Base-by-base conservation (phyloP, 1,140 invertebrate species). In the Bombus fervidus region DNA sequence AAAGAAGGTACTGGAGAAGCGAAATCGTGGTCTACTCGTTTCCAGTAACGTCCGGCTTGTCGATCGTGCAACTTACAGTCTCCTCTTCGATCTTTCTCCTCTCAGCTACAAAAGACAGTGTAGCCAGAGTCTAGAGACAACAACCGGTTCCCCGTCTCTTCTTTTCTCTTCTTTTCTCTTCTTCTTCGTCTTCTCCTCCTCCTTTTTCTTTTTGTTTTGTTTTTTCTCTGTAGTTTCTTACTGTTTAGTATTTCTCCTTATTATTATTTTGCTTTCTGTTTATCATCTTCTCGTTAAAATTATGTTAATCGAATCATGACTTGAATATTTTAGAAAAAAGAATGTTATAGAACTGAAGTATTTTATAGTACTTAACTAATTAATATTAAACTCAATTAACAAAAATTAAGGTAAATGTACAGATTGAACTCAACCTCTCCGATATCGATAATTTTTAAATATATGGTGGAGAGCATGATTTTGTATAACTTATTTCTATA, bases 1-100 rank as follows among this genome's bases (percentile, higher is more conserved):
- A 31, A 43, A 6, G n/a, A 71, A 25, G 75, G 3, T 57, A 66
- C 18, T 34, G 53, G 39, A 64, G 53, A 73, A 47, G 47, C 53
- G 59, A 89, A 89, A 83, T 83, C 73, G 57, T 28, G 34, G n/a
- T 69, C 68, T 77, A 34, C 80, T 77, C 72, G 83, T 83, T 80
- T 89, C 80, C 83, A 86, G 75, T 43, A 81, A 69, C 71, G 71
- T 83, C 41, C 73, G 25, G 10, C 28, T 12, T 9, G 59, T 62
- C 59, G 28, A 62, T 62, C 28, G 28, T n/a, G 9, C 28, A 62
- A 62, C 59, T 62, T 62, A 12, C 1, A n/a, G 28, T 53, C 39
- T 41, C n/a, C 73, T 81, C 53, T 72, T 81, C 18, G 18, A 53
- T 53, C 18, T 53, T 53, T 53, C 18, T 22, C 47, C 47, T 53